These are phyloP conservation scores for Drosophila auraria DNA, from an alignment of 1,140 invertebrate species.

Conservation along the genomic window DNA sequence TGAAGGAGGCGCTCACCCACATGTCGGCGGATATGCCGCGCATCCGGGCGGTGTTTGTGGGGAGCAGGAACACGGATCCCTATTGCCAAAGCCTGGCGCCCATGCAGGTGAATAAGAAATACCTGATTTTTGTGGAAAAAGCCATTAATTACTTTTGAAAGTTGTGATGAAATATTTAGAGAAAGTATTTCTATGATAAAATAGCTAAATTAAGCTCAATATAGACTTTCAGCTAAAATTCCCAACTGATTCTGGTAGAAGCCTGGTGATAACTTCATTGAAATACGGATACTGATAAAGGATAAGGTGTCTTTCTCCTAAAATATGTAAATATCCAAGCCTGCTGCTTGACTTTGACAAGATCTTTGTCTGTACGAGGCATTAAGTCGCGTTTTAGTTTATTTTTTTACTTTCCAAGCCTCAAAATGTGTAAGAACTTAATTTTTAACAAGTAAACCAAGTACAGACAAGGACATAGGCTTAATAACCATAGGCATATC, in stretches of 20 bases:
- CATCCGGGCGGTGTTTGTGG: conserved; percentile 95
- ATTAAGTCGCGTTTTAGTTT: neutral
- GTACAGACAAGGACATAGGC: no score
- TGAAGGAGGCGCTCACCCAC: conserved; percentile 89
- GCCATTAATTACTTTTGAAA: neutral
- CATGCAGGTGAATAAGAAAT: conserved; percentile 88
- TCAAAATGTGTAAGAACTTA: accelerated
- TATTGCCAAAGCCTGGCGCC: conserved; percentile 88
- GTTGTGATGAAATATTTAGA: neutral
- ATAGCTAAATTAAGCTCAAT: neutral
- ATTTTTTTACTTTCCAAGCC: neutral
- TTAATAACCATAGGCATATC: neutral
- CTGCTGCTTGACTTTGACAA: no score
- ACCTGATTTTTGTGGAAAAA: neutral
- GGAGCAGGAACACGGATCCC: conserved; percentile 94
- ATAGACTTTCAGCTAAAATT: neutral
- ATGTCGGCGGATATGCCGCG: conserved; percentile 88
- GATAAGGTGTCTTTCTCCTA: no score
- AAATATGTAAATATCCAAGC: no score
- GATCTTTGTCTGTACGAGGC: neutral
- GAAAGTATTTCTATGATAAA: neutral
- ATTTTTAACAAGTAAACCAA: neutral
- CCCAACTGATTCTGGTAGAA: neutral
- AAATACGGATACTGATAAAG: neutral
- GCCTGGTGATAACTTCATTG: no score